Evolutionary conservation across 2,888 invertebrate genomes (phyloP).

Genomic region (Drosophila cracens): DNA sequence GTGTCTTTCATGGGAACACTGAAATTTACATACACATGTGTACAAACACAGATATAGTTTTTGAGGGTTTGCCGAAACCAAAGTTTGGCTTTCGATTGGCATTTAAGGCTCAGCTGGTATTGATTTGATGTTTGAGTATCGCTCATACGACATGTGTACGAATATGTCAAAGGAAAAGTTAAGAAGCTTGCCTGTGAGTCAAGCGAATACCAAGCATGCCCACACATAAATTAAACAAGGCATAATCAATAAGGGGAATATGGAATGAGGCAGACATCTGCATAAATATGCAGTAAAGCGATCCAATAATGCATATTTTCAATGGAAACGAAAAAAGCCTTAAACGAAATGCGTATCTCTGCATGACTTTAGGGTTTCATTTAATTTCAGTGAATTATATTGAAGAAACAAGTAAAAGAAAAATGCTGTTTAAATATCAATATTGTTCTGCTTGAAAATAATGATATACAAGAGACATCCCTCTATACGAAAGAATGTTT

Average conservation of each 20-base stretch:
- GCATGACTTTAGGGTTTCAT: not conserved
- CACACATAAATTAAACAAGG: constrained; percentile 48
- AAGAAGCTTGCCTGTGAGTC: not conserved
- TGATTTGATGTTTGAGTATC: constrained; percentile 56
- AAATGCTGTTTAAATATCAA: not conserved
- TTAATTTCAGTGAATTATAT: not conserved
- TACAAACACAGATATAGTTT: constrained; percentile 16
- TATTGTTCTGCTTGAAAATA: not conserved
- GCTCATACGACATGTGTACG: constrained; percentile 52
- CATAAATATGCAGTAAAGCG: not conserved
- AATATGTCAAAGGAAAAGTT: constrained; percentile 38
- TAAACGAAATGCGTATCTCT: not conserved
- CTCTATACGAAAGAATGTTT: not conserved
- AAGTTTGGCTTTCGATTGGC: constrained; percentile 51
- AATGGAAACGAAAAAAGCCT: not conserved
- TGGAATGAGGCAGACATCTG: constrained; percentile 15
- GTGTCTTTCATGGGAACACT: constrained; percentile 24
- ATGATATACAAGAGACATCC: no score
- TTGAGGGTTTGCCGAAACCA: constrained; percentile 1
- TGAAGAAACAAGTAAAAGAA: not conserved
- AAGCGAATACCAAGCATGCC: constrained; percentile 26
- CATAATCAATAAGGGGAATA: constrained; percentile 32
- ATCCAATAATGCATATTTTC: constrained; percentile 8
- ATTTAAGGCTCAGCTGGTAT: constrained; percentile 51
- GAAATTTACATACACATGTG: constrained; percentile 40